phyloP scores from a whole-genome alignment of 35 echinoderm and acorn worm genomes.

The Antedon bifida region DNA sequence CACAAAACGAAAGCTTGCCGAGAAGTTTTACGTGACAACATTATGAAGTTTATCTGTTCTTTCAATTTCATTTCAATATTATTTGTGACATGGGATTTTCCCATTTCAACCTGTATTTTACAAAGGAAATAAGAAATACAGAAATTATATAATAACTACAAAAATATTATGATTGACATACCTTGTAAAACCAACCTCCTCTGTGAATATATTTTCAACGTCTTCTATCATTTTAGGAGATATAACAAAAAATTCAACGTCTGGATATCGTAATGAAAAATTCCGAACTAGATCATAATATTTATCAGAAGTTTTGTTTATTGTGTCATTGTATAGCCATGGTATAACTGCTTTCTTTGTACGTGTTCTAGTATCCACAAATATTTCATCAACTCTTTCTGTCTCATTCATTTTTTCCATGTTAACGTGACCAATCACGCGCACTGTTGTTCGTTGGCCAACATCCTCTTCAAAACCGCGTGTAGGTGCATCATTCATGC shows the following conservation, averaged over 20 bases:
- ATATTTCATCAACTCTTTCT: not conserved
- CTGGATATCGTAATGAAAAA: not conserved
- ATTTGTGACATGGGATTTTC: no score
- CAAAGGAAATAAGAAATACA: no score
- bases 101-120: no score
- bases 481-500: conserved; percentile 93
- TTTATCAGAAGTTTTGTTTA: not conserved
- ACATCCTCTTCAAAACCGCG: conserved; percentile 71
- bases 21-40: no score
- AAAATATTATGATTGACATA: no score
- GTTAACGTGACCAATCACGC: conserved; percentile 93
- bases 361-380: not conserved
- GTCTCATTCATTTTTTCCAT: conserved; percentile 35
- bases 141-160: no score
- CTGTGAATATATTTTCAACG: not conserved
- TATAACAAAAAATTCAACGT: not conserved
- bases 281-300: not conserved
- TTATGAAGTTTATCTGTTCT: no score
- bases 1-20: no score
- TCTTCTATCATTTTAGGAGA: not conserved
- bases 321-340: not conserved
- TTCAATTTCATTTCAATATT: no score
- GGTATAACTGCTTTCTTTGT: not conserved
- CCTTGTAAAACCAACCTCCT: not conserved
- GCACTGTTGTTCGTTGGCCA: conserved; percentile 51